These are phyloP conservation scores for Hystrix brachyura DNA, from an alignment of 2,113 vertebrate species.

Conservation along the genomic window DNA sequence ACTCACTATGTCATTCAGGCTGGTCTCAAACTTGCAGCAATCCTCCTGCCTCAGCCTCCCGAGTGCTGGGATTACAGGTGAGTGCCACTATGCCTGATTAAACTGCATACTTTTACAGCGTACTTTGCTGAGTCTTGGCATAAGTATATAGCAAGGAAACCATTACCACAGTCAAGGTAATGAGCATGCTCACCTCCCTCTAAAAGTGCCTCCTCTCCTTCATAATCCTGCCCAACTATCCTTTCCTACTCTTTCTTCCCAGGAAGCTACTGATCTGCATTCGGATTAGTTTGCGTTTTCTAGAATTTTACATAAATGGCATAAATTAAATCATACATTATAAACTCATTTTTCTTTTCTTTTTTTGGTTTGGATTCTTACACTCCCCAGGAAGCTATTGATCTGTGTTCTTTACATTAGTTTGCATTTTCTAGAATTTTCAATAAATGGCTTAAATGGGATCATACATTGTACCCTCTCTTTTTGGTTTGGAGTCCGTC, in stretches of 20 bases:
- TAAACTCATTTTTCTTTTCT: background rate
- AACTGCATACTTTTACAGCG: background rate
- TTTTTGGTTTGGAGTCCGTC: background rate
- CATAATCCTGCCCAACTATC: background rate
- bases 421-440: conserved; percentile 14
- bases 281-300: background rate
- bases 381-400: background rate
- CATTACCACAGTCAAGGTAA: background rate
- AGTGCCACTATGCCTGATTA: background rate
- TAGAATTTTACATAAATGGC: conserved; percentile 9
- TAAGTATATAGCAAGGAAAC: background rate
- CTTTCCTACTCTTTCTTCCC: background rate
- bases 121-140: background rate
- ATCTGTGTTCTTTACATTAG: background rate
- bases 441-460: background rate
- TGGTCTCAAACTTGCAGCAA: background rate
- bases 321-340: background rate
- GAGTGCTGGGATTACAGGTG: background rate
- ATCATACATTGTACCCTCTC: background rate
- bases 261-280: background rate
- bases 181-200: background rate
- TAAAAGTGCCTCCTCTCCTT: background rate
- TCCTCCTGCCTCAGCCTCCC: background rate
- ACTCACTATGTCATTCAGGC: background rate
- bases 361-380: background rate